Evolutionary conservation across 1,140 invertebrate genomes (phyloP), one percentile per base, ranked within the genome.

Genomic region (Lasaia peninsularis): DNA sequence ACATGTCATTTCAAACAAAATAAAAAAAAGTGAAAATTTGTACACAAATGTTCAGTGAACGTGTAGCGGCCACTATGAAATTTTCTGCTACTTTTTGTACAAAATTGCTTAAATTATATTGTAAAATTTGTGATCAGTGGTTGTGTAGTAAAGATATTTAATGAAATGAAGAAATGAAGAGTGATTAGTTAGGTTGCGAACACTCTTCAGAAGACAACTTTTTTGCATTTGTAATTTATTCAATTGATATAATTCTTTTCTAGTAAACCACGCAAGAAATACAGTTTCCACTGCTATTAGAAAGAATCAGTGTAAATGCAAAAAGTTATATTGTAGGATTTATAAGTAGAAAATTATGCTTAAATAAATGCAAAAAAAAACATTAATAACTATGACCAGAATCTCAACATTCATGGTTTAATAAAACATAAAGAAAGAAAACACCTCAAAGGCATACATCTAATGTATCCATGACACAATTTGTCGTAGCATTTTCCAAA

Each of bases 21-120:
- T 52, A 33, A 52, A 52, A 11, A 52, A 57, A 24, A 57, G 52
- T 54, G 18, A 54, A 34, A 52, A 18, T 18, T 3, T 31, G n/a
- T 2, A 33, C 51, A 12, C 51, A 52, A 33, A 8, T 52, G 12
- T 52, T 52, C 11, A 52, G 51, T 16, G 12, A 16, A 18, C 31
- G 28, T 33, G 31, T 33, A 16, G 28, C 12, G 0, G 16, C 31
- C n/a, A 52, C n/a, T 32, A 16, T 52, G 16, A 11, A 16, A 52
- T 52, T 9, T 16, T 9, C 32, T 6, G 24, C 50, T n/a, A 35
- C 34, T 14, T 35, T n/a, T n/a, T n/a, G n/a, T n/a, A n/a, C n/a
- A n/a, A n/a, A n/a, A n/a, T n/a, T n/a, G n/a, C n/a, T n/a, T n/a
- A n/a, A n/a, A n/a, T n/a, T n/a, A n/a, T n/a, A n/a, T n/a, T n/a